Conservation (phyloP, 2,888 invertebrate species). For the Apocheima hispidaria region DNA sequence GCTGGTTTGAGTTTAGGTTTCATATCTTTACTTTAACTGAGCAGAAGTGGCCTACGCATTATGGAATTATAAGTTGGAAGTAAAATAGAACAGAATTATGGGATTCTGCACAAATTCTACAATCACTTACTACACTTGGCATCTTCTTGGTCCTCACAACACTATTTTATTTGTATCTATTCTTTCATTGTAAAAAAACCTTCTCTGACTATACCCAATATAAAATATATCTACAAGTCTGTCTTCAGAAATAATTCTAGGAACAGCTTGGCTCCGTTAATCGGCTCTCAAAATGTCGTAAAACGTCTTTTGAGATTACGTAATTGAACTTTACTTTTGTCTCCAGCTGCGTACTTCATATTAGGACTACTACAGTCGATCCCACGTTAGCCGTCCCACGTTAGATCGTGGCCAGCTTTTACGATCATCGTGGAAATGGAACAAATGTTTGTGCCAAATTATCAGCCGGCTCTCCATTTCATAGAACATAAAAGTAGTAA, state of each 20-base stretch:
- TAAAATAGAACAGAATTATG: background rate
- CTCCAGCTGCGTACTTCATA: slow-evolving; percentile 54
- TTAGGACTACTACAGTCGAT: slow-evolving; percentile 50
- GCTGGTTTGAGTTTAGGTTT: slow-evolving; percentile 12
- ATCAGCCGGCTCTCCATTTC: background rate
- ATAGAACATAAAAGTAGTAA: background rate
- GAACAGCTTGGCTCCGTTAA: no score
- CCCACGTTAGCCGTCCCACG: slow-evolving; percentile 54
- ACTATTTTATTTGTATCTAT: no score
- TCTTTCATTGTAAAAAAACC: no score
- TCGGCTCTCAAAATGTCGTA: slow-evolving; percentile 10
- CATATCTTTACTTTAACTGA: background rate
- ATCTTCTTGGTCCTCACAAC: background rate
- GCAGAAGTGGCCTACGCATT: slow-evolving; percentile 3
- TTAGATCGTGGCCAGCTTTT: slow-evolving; percentile 30
- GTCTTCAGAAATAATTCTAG: background rate
- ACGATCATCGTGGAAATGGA: slow-evolving; percentile 11
- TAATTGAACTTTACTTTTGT: slow-evolving; percentile 42
- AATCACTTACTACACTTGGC: background rate
- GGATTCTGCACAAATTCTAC: background rate
- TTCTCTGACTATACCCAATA: no score
- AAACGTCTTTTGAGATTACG: slow-evolving; percentile 33
- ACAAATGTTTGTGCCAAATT: slow-evolving; percentile 13
- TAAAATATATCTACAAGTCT: no score
- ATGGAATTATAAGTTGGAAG: background rate